Evolutionary conservation across 2,797 vertebrate genomes (phyloP).

Genomic region (Setipinna tenuifilis): DNA sequence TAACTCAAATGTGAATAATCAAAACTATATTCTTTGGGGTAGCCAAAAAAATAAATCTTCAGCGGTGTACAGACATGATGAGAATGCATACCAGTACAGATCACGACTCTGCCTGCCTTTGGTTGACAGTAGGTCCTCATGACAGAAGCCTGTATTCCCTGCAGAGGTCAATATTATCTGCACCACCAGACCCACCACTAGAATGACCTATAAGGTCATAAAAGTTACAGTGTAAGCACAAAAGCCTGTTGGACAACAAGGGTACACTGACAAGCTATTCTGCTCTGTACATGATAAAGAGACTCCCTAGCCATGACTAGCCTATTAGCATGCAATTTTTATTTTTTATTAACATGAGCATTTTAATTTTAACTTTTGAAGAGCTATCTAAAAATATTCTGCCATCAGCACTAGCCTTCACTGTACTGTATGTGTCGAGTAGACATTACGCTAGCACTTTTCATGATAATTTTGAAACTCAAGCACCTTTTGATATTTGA

Average conservation of each 20-base stretch:
- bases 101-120: neutral
- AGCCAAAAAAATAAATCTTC: too few species aligned
- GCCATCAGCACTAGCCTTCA: neutral
- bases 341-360: neutral
- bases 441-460: slow-evolving; percentile 17
- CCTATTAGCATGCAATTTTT: neutral
- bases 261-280: neutral
- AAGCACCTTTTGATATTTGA: slow-evolving; percentile 24
- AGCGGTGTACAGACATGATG: neutral
- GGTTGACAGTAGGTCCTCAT: neutral
- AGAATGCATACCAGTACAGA: neutral
- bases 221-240: neutral
- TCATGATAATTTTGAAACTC: neutral
- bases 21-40: too few species aligned
- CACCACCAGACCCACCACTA: too few species aligned
- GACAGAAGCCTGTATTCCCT: neutral
- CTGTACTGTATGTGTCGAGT: neutral
- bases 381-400: slow-evolving; percentile 13
- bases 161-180: neutral
- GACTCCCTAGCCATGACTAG: neutral
- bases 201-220: neutral
- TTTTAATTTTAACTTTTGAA: slow-evolving; percentile 9
- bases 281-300: neutral
- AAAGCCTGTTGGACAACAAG: neutral
- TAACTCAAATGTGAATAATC: too few species aligned